Evolutionary conservation across 2,797 vertebrate species (phyloP).

Genomic region (Phaenicophaeus curvirostris): DNA sequence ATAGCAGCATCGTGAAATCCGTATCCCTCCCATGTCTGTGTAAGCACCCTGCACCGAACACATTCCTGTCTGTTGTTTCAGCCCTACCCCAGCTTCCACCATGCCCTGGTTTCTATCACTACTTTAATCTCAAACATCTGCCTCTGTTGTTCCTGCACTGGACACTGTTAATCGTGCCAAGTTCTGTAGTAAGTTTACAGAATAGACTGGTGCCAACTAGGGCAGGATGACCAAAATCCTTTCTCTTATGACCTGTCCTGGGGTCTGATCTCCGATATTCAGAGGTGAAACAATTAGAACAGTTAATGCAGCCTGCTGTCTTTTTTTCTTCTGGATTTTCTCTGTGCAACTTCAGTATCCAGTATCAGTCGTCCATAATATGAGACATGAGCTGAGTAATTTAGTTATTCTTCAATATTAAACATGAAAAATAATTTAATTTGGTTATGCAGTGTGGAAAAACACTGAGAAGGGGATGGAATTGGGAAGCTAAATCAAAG

Average conservation of each 20-base stretch:
- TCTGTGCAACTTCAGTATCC: neutral
- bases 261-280: neutral
- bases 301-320: neutral
- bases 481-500: slow-evolving; percentile 2
- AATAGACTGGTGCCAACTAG: neutral
- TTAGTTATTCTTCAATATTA: slow-evolving; percentile 9
- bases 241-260: neutral
- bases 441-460: neutral
- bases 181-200: neutral
- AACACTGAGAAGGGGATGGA: neutral
- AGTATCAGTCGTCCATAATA: too few species aligned
- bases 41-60: neutral
- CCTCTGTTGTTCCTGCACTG: neutral
- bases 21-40: accelerated
- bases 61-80: neutral
- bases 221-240: neutral
- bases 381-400: neutral
- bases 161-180: neutral
- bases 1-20: neutral
- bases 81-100: neutral
- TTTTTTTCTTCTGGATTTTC: neutral
- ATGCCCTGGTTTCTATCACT: neutral
- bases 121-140: neutral
- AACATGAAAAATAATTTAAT: slow-evolving; percentile 17
- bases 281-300: neutral